These are phyloP conservation scores for Ricordea florida DNA, from an alignment of 92 coral and sea anemone genomes.

Conservation along the genomic window DNA sequence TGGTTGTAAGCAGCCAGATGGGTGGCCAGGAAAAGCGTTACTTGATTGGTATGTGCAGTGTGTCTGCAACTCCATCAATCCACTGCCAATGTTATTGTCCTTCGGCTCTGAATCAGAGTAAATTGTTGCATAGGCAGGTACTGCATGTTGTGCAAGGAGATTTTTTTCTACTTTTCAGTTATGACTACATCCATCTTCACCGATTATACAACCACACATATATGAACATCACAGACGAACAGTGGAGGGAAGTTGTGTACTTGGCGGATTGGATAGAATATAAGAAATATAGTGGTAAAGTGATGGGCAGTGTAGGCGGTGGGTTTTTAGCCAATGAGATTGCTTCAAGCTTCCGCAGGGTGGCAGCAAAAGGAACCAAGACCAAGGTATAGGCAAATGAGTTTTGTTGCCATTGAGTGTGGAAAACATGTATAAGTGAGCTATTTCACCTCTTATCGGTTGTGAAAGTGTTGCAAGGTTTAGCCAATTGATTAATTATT, in stretches of 20 bases:
- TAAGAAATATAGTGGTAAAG: slow-evolving; percentile 62
- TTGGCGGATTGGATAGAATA: slow-evolving; percentile 82
- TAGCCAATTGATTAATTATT: background rate
- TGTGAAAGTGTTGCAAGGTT: background rate
- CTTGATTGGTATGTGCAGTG: too few species aligned
- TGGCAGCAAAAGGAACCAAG: background rate
- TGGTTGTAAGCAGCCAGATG: too few species aligned
- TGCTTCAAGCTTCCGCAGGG: slow-evolving; percentile 35
- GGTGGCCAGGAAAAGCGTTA: too few species aligned
- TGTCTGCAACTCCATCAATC: too few species aligned
- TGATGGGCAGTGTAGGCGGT: slow-evolving; percentile 68
- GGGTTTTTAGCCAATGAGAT: slow-evolving; percentile 72
- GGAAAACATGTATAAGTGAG: too few species aligned
- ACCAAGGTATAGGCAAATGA: slow-evolving; percentile 63
- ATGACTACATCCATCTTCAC: slow-evolving; percentile 78
- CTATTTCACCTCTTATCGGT: too few species aligned
- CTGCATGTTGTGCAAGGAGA: too few species aligned
- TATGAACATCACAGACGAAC: slow-evolving; percentile 56
- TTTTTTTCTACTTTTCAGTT: slow-evolving; percentile 21
- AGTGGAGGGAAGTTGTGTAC: slow-evolving; percentile 51
- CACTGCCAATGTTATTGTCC: too few species aligned
- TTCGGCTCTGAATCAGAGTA: too few species aligned
- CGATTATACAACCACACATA: slow-evolving; percentile 60
- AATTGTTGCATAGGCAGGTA: too few species aligned
- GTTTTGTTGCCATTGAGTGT: too few species aligned